These are phyloP conservation scores for Neomorphus geoffroyi DNA, from an alignment of 2,797 vertebrate genomes.

Conservation along the genomic window DNA sequence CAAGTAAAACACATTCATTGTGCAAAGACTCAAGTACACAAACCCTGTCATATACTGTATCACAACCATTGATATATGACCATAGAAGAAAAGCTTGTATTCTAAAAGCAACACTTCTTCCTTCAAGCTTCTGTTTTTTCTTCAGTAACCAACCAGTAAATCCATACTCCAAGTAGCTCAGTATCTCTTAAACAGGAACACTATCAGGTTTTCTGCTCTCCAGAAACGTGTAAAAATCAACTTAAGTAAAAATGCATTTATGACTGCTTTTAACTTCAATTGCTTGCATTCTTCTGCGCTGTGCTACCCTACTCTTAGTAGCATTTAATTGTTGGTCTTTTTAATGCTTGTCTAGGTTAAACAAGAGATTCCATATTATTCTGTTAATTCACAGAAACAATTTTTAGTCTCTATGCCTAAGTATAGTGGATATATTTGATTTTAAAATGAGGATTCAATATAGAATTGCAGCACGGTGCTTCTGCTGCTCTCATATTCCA, in stretches of 20 bases:
- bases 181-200: not conserved
- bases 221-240: not conserved
- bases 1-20: not conserved
- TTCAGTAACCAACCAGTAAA: not conserved
- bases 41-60: not conserved
- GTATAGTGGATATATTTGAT: not conserved
- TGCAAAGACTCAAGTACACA: not conserved
- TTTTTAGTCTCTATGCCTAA: not conserved
- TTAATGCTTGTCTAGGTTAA: not conserved
- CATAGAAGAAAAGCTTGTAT: not conserved
- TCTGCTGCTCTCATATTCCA: not conserved
- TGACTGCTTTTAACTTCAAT: not conserved
- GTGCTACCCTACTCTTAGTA: not conserved
- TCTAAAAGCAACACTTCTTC: not conserved
- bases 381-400: not conserved
- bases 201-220: not conserved
- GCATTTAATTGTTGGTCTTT: not conserved
- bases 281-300: not conserved
- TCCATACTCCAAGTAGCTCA: not conserved
- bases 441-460: not conserved
- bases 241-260: not conserved
- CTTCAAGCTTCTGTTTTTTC: not conserved
- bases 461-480: not conserved
- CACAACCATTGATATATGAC: not conserved
- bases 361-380: not conserved